Evolutionary conservation across 2,797 vertebrate genomes (phyloP).

Genomic region (Coluber constrictor): DNA sequence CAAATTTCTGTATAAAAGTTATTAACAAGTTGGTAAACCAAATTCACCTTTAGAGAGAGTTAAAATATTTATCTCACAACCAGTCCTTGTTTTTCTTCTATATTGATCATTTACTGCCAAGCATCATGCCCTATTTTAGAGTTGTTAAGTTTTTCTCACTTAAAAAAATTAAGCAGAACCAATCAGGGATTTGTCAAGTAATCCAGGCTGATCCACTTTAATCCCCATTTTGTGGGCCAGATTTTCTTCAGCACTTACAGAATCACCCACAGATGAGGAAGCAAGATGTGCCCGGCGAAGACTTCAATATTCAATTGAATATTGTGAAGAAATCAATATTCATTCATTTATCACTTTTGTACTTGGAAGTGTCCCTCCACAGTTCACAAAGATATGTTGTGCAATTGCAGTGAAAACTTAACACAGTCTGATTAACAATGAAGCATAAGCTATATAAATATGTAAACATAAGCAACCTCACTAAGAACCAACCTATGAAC

Average conservation of each 20-base stretch:
- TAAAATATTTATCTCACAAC: conserved; percentile 19
- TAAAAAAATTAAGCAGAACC: background rate
- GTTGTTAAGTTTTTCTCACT: conserved; percentile 49
- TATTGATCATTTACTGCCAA: conserved; percentile 49
- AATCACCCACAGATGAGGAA: background rate
- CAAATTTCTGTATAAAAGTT: conserved; percentile 23
- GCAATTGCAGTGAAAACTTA: background rate
- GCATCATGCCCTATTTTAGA: conserved; percentile 47
- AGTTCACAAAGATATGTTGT: background rate
- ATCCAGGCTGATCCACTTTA: conserved; percentile 27
- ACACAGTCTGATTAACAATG: background rate
- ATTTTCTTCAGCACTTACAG: conserved; percentile 47
- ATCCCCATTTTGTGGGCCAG: conserved; percentile 30
- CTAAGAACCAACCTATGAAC: background rate
- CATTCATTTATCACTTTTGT: background rate
- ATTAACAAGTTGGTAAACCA: conserved; percentile 39
- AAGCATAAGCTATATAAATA: background rate
- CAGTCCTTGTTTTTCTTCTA: conserved; percentile 48
- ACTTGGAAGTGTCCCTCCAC: background rate
- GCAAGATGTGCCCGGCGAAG: background rate
- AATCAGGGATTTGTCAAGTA: conserved; percentile 33
- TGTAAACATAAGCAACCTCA: background rate
- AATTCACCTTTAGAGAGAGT: conserved; percentile 33
- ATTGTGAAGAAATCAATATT: background rate
- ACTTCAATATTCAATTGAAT: background rate